phyloP scores from a whole-genome alignment of 1,140 invertebrate genomes.

The Pogonus chalceus region DNA sequence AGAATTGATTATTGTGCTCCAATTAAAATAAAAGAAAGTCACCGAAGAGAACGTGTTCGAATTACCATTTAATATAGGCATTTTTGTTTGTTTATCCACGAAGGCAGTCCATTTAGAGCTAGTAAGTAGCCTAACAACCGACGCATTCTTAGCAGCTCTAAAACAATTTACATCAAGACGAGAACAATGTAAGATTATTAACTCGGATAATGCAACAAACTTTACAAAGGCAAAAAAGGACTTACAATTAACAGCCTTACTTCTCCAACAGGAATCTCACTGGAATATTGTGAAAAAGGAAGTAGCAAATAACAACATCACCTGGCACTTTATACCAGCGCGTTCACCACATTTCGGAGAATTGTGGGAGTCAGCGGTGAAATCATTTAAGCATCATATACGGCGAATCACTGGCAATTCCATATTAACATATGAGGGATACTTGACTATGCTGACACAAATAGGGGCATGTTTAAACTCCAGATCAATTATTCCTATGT shows the following conservation, averaged over 20 bases:
- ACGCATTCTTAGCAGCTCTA: conserved; percentile 24
- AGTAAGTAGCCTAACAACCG: conserved; percentile 28
- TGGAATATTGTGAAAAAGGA: no score
- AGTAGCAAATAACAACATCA: conserved; percentile 16
- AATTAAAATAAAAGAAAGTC: conserved; percentile 16
- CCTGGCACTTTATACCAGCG: conserved; percentile 19
- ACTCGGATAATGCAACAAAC: conserved; percentile 33
- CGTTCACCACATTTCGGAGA: conserved; percentile 19
- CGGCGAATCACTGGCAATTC: conserved; percentile 13
- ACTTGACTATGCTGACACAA: no score
- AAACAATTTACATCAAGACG: conserved; percentile 29
- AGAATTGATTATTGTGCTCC: conserved; percentile 23
- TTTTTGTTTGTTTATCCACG: conserved; percentile 36
- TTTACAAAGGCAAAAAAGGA: no score
- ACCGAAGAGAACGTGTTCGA: conserved; percentile 18
- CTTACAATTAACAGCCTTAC: no score
- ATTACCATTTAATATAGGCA: conserved; percentile 32
- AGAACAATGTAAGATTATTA: conserved; percentile 23
- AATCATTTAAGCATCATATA: conserved; percentile 15
- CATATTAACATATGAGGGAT: no score
- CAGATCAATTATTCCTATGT: no score
- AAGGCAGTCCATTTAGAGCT: conserved; percentile 38
- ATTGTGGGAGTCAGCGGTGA: conserved; percentile 18
- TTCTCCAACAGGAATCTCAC: not conserved
- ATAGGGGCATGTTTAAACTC: no score